Evolutionary conservation across 2,888 invertebrate species (phyloP).

Genomic region (Troides helena): DNA sequence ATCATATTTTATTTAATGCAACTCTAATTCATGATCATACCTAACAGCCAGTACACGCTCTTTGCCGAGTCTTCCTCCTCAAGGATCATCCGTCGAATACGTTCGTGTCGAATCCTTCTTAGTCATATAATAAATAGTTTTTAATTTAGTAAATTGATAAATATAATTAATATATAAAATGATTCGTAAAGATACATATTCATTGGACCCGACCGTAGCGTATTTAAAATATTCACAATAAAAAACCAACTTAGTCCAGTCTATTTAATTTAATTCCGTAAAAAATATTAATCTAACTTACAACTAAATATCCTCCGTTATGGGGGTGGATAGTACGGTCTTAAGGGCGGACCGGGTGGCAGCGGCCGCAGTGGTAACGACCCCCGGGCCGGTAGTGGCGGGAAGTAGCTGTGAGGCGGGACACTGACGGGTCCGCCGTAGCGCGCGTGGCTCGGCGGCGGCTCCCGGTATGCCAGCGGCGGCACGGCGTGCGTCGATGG

Average conservation of each 20-base stretch:
- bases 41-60: too few species aligned
- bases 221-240: constrained; percentile 1
- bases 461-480: constrained; percentile 65
- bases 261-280: constrained; percentile 44
- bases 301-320: constrained; percentile 44
- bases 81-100: too few species aligned
- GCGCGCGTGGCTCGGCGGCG: constrained; percentile 61
- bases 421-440: constrained; percentile 61
- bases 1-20: too few species aligned
- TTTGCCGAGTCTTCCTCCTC: too few species aligned
- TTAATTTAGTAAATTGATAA: too few species aligned
- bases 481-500: constrained; percentile 42
- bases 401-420: constrained; percentile 66
- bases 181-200: too few species aligned
- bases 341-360: constrained; percentile 38
- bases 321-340: constrained; percentile 71
- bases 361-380: constrained; percentile 49
- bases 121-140: too few species aligned
- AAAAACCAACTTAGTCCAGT: constrained; percentile 24
- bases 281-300: constrained; percentile 33
- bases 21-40: too few species aligned
- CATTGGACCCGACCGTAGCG: too few species aligned
- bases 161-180: too few species aligned
- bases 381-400: constrained; percentile 49
- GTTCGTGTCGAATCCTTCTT: too few species aligned